Percentiles rank a stretch among this genome's conserved stretches.
phyloP scores from a whole-genome alignment of 2,888 invertebrate genomes.

The Pseudanteris insignis region DNA sequence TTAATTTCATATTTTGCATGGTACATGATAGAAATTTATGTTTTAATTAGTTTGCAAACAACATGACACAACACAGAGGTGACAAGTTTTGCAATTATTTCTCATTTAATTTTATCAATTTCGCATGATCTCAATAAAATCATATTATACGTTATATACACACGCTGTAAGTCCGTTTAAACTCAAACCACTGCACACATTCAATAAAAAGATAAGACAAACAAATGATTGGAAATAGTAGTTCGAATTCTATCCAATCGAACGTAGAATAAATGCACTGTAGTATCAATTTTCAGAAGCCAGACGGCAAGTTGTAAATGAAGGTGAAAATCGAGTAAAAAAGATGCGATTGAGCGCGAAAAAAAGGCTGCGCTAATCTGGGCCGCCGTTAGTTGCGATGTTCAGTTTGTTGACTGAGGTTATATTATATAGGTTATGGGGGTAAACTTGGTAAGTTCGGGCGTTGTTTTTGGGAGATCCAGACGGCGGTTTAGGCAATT shows the following conservation, averaged over 20 bases:
- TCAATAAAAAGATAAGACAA: constrained; percentile 5
- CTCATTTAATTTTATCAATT: too few species aligned
- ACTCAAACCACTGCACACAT: constrained; percentile 9
- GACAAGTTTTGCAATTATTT: too few species aligned
- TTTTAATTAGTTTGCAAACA: too few species aligned
- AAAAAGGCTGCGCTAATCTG: constrained; percentile 6
- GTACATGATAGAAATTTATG: too few species aligned
- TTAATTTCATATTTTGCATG: too few species aligned
- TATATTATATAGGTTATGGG: constrained; percentile 62
- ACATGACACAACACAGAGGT: too few species aligned
- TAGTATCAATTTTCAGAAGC: too few species aligned
- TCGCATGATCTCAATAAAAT: too few species aligned
- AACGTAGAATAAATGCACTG: background rate
- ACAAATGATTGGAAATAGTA: constrained; percentile 1
- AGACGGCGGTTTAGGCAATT: background rate
- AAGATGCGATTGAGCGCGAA: background rate
- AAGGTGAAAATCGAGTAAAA: background rate
- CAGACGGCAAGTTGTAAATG: too few species aligned
- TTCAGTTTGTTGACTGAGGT: constrained; percentile 56
- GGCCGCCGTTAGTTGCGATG: constrained; percentile 24
- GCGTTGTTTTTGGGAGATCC: background rate
- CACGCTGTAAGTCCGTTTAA: background rate
- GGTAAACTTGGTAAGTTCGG: constrained; percentile 2
- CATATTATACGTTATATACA: constrained; percentile 2
- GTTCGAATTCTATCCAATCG: background rate